Evolutionary conservation across 2,113 vertebrate genomes (phyloP), one percentile per base, ranked within the genome.

Genomic region (Platycercus adscitus): DNA sequence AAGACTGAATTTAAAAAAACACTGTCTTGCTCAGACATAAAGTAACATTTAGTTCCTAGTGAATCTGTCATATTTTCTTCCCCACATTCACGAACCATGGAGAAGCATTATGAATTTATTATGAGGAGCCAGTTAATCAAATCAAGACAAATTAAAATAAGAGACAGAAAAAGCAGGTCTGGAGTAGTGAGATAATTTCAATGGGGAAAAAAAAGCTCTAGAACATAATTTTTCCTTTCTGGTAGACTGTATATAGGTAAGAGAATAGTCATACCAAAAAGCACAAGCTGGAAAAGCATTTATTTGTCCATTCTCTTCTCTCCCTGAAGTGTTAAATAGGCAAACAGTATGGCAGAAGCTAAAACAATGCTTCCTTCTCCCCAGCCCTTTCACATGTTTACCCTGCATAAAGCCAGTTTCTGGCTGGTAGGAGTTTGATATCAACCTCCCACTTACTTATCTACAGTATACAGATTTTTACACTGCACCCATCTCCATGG

Each of bases 391-490:
- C 58, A 26, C 70, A 23, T 69, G 77, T 95, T 94, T 96, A 95
- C 92, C 65, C 83, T 86, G 83, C 41, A 63, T 61, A 94, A 91
- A 94, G 81, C 52, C 56, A 52, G 25, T 85, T 96, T 93, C 91
- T 96, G 93, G 92, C 83, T 95, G 83, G 92, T 94, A 95, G 86
- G 91, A 95, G 95, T 94, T 94, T 93, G 81, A 89, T 92, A 96
- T 72, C 93, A 93, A 72, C 95, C 95, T 96, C 96, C 96, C 86
- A 96, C 96, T 88, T 92, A 86, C 92, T 93, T 94, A 96, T 96
- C 96, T 96, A 93, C 89, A 91, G 91, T 93, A 93, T 85, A 95
- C 93, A 96, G 96, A 89, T 96, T 97, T 97, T 96, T 97, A 86
- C 93, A 95, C 93, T 86, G 92, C 65, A 93, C 77, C 83, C 88